Evolutionary conservation across 2,113 vertebrate genomes (phyloP).

Genomic region (Myodes glareolus): DNA sequence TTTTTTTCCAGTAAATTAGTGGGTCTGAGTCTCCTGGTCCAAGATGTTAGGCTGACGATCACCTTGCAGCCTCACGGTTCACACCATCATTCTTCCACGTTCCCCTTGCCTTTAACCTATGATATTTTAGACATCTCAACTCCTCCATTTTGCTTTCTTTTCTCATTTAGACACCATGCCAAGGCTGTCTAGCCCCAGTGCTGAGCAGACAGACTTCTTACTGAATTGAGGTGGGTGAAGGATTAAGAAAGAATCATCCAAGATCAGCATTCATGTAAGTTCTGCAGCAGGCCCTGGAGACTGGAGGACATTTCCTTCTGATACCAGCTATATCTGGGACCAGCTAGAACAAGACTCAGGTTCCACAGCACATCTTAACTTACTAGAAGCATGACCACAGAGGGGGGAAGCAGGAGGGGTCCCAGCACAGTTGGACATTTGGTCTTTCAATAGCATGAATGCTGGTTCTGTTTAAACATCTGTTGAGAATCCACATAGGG

Average conservation of each 20-base stretch:
- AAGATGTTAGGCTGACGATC: not conserved
- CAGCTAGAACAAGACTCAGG: not conserved
- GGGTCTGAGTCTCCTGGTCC: not conserved
- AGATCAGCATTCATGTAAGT: not conserved
- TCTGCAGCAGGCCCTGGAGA: not conserved
- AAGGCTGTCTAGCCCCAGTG: not conserved
- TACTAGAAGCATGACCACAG: not conserved
- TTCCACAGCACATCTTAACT: not conserved
- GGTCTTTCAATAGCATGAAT: not conserved
- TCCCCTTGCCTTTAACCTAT: not conserved
- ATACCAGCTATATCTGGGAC: not conserved
- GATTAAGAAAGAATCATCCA: not conserved
- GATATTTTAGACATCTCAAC: not conserved
- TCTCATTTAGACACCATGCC: not conserved
- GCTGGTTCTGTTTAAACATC: not conserved
- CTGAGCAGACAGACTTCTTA: not conserved
- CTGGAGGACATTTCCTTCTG: not conserved
- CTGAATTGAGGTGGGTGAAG: not conserved
- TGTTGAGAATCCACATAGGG: not conserved
- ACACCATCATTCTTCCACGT: not conserved
- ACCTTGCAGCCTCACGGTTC: not conserved
- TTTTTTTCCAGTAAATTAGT: slow-evolving; percentile 39
- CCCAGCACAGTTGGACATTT: not conserved
- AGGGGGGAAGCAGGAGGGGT: not conserved
- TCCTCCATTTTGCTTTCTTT: not conserved